A percentile compares a stretch with the other conserved stretches of the same genome.
Evolutionary conservation across 1,140 invertebrate genomes (phyloP).

Genomic region (Pachypsylla venusta): DNA sequence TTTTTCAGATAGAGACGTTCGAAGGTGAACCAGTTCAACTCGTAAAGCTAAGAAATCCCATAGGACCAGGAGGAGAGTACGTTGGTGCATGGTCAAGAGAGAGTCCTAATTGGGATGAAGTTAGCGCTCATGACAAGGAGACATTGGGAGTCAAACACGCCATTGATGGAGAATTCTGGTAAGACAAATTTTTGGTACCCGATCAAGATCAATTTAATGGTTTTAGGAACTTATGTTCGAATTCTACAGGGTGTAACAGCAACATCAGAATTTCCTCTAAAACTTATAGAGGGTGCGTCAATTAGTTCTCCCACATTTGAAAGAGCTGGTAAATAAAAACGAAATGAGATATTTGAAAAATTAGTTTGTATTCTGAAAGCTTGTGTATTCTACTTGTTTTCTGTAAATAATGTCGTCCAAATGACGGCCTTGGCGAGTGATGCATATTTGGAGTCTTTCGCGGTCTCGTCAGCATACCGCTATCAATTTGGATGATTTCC

Average conservation of each 20-base stretch:
- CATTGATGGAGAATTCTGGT: constrained; percentile 70
- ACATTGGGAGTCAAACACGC: constrained; percentile 47
- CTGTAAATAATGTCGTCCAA: too few species aligned
- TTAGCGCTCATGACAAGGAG: constrained; percentile 53
- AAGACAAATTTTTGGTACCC: constrained; percentile 18
- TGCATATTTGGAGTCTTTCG: too few species aligned
- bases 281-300: too few species aligned
- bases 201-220: background rate
- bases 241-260: background rate
- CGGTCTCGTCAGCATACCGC: too few species aligned
- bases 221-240: background rate
- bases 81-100: constrained; percentile 53
- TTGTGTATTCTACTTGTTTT: too few species aligned
- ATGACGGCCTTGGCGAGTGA: too few species aligned
- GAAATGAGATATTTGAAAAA: too few species aligned
- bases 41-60: constrained; percentile 53
- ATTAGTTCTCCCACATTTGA: too few species aligned
- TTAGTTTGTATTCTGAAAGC: too few species aligned
- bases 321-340: too few species aligned
- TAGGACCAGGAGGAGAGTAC: constrained; percentile 50
- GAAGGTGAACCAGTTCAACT: constrained; percentile 55
- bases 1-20: constrained; percentile 48
- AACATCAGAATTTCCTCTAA: too few species aligned
- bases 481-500: too few species aligned
- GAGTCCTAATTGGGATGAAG: constrained; percentile 57